phyloP scores from a whole-genome alignment of 2,113 vertebrate species.

The Peromyscus leucopus region DNA sequence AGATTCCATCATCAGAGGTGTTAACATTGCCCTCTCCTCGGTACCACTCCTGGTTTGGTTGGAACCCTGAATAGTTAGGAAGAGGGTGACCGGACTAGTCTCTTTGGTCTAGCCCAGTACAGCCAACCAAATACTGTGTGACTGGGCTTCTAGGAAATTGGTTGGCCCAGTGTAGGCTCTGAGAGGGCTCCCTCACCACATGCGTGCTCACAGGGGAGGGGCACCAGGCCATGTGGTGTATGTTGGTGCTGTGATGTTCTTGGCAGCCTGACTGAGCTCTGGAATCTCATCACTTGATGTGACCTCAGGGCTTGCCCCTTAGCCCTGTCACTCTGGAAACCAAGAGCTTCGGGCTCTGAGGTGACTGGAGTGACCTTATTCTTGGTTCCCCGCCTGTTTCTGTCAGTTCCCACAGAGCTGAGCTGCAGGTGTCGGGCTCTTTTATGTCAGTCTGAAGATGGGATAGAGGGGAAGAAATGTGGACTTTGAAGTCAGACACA shows the following conservation, averaged over 20 bases:
- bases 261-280: not conserved
- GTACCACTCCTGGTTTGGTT: not conserved
- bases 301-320: not conserved
- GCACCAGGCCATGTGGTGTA: rapidly evolving
- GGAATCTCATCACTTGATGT: not conserved
- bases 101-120: not conserved
- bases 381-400: not conserved
- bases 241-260: not conserved
- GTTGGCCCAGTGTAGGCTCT: no score
- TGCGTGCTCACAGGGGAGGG: not conserved
- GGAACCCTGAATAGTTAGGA: not conserved
- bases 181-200: not conserved
- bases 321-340: not conserved
- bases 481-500: slow-evolving; percentile 1
- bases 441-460: slow-evolving; percentile 39
- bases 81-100: no score
- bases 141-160: not conserved
- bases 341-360: not conserved
- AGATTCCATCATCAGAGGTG: not conserved
- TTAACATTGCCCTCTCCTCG: not conserved
- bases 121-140: not conserved
- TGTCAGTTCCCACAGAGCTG: not conserved
- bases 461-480: not conserved
- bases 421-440: not conserved
- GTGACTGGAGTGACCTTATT: not conserved